Conservation (phyloP, 2,888 invertebrate species). For the Azorinus chamasolen region DNA sequence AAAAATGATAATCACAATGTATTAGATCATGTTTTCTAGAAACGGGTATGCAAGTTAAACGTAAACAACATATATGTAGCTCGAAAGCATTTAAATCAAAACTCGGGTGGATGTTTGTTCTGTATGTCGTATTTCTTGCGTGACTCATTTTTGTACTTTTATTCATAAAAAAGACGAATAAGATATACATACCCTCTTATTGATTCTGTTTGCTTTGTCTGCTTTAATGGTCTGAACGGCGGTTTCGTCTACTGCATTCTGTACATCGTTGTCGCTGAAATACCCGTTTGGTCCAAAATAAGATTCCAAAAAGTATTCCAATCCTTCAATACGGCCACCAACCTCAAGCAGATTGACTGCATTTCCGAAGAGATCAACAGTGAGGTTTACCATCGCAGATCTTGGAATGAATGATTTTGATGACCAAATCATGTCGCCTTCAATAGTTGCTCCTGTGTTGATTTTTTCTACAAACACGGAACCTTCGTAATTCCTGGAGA, state of each 20-base stretch:
- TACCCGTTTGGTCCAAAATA: slow-evolving; percentile 90
- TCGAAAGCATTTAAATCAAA: too few relatives aligned
- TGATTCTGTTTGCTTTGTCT: slow-evolving; percentile 65
- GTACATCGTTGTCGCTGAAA: slow-evolving; percentile 87
- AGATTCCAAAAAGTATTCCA: slow-evolving; percentile 93
- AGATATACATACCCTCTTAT: slow-evolving; percentile 66
- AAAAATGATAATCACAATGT: too few relatives aligned
- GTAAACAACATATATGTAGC: too few relatives aligned
- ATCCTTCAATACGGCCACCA: slow-evolving; percentile 94
- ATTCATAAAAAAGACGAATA: too few relatives aligned
- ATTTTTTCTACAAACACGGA: slow-evolving; percentile 93
- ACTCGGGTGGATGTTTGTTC: too few relatives aligned
- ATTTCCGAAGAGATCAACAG: slow-evolving; percentile 89
- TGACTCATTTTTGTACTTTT: too few relatives aligned
- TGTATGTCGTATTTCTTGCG: too few relatives aligned
- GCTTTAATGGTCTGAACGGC: slow-evolving; percentile 59
- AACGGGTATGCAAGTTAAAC: too few relatives aligned
- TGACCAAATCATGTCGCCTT: slow-evolving; percentile 85
- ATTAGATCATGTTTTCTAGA: too few relatives aligned
- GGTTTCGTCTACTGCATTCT: slow-evolving; percentile 56
- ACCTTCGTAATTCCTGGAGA: slow-evolving; percentile 95
- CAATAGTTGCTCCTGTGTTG: slow-evolving; percentile 88
- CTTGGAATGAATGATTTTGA: slow-evolving; percentile 84
- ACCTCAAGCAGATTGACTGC: slow-evolving; percentile 95
- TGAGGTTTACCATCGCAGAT: slow-evolving; percentile 84